phyloP scores from a whole-genome alignment of 2,888 invertebrate species.

The Callyntrura sp. region DNA sequence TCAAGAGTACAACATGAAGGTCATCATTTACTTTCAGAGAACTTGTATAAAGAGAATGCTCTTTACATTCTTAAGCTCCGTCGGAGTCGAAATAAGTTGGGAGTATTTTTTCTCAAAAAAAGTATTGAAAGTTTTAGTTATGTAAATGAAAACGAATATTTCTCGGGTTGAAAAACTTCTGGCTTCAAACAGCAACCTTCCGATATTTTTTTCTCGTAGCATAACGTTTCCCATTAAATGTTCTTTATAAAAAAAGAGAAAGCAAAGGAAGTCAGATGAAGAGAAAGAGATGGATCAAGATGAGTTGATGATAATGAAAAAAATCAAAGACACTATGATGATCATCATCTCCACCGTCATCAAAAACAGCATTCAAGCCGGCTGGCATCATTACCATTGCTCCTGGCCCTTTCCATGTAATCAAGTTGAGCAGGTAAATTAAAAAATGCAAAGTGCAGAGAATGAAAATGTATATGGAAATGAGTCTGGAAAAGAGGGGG shows the following conservation, averaged over 20 bases:
- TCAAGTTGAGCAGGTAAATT: slow-evolving; percentile 57
- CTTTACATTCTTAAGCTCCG: background rate
- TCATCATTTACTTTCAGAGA: background rate
- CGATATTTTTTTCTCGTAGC: background rate
- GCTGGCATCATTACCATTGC: slow-evolving; percentile 8
- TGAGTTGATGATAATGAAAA: slow-evolving; percentile 26
- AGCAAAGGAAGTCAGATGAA: background rate
- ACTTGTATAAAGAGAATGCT: background rate
- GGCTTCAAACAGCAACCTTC: background rate
- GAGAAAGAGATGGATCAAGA: slow-evolving; percentile 7
- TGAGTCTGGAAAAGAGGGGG: background rate
- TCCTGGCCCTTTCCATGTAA: slow-evolving; percentile 44
- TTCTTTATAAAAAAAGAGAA: background rate
- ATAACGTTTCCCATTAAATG: background rate
- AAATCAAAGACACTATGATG: slow-evolving; percentile 48
- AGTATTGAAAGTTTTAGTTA: background rate
- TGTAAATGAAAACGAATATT: background rate
- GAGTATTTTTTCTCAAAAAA: background rate
- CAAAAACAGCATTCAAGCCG: background rate
- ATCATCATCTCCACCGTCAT: background rate
- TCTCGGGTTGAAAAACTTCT: background rate
- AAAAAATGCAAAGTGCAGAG: slow-evolving; percentile 31
- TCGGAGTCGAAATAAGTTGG: background rate
- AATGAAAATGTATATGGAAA: slow-evolving; percentile 22
- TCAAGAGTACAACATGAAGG: background rate